These are phyloP conservation scores for Pantherophis alleghaniensis DNA, from an alignment of 2,797 vertebrate genomes.

Conservation along the genomic window DNA sequence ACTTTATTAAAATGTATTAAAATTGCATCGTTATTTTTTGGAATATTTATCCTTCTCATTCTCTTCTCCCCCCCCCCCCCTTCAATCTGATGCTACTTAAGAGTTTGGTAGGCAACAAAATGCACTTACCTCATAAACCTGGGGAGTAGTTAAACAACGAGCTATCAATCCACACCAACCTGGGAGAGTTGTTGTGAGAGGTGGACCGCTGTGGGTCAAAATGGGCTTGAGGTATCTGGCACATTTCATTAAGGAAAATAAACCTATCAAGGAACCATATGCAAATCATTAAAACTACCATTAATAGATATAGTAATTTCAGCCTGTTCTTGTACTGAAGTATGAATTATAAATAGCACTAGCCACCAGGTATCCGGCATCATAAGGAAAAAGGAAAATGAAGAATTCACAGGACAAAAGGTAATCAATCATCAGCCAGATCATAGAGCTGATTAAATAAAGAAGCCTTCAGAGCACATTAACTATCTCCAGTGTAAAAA, in stretches of 20 bases:
- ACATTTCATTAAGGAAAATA: conserved; percentile 67
- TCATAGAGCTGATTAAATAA: neutral
- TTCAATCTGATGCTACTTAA: neutral
- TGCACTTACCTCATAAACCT: conserved; percentile 89
- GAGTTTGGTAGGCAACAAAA: neutral
- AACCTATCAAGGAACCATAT: neutral
- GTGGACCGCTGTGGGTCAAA: conserved; percentile 95
- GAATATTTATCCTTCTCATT: neutral
- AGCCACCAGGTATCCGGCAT: neutral
- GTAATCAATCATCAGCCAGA: neutral
- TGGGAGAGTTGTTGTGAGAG: conserved; percentile 89
- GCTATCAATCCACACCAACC: conserved; percentile 91
- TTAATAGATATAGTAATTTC: neutral
- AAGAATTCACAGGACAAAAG: neutral
- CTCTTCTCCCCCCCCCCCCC: too few relatives aligned
- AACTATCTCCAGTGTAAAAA: neutral
- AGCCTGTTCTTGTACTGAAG: neutral
- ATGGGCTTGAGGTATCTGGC: conserved; percentile 93
- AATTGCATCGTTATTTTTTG: neutral
- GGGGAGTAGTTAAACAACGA: conserved; percentile 90
- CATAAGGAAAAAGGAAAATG: neutral
- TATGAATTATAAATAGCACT: neutral
- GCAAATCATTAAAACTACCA: neutral
- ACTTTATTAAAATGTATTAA: neutral
- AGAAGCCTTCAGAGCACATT: neutral